phyloP scores from a whole-genome alignment of 2,113 vertebrate genomes.

The Oryzias javanicus region DNA sequence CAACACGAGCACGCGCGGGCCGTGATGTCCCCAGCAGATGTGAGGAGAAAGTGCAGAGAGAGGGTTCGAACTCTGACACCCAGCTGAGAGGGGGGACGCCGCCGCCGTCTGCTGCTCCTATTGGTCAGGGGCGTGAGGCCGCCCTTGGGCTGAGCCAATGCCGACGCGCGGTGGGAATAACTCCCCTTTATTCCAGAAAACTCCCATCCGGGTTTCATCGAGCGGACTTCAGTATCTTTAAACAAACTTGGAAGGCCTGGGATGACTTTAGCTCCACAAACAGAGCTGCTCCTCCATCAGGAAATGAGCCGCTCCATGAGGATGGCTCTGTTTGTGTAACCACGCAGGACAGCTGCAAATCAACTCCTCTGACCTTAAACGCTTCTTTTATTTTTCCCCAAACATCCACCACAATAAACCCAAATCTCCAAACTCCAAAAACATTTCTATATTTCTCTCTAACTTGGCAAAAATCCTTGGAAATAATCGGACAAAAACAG shows the following conservation, averaged over 20 bases:
- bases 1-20: constrained; percentile 15
- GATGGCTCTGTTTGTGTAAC: too few species aligned
- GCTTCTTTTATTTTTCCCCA: too few species aligned
- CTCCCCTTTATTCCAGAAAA: constrained; percentile 37
- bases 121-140: constrained; percentile 58
- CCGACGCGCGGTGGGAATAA: constrained; percentile 7
- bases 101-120: constrained; percentile 18
- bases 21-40: constrained; percentile 33
- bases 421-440: not conserved
- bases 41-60: constrained; percentile 18
- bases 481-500: constrained; percentile 6
- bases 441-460: not conserved
- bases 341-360: too few species aligned
- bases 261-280: constrained; percentile 5
- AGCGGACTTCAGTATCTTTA: constrained; percentile 20
- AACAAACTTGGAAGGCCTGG: not conserved
- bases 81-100: constrained; percentile 6
- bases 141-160: constrained; percentile 60
- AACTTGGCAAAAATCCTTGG: not conserved
- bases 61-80: constrained; percentile 4
- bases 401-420: not conserved
- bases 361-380: too few species aligned
- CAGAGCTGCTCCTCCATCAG: not conserved
- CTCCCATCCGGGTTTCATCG: constrained; percentile 11
- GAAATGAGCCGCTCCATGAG: too few species aligned